Percentiles rank a stretch among this genome's conserved stretches.
phyloP scores from a whole-genome alignment of 2,797 vertebrate species.

The Anomalospiza imberbis region DNA sequence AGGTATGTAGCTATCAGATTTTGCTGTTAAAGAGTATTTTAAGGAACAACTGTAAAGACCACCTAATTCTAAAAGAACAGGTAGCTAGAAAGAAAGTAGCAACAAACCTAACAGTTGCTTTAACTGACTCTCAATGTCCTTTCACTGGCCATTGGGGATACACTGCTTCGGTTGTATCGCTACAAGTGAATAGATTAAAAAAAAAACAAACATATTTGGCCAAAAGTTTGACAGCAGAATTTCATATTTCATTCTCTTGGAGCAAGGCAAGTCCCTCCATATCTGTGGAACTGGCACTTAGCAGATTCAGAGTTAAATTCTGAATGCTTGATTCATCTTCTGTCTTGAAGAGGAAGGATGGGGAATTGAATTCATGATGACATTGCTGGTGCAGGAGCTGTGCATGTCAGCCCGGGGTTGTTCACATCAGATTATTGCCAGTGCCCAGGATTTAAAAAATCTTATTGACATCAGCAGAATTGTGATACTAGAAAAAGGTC shows the following conservation, averaged over 20 bases:
- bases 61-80: not conserved
- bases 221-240: not conserved
- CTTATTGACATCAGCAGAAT: not conserved
- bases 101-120: not conserved
- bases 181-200: not conserved
- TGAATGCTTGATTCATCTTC: not conserved
- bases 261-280: not conserved
- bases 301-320: not conserved
- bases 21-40: not conserved
- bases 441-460: not conserved
- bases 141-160: not conserved
- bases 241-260: not conserved
- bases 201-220: not conserved
- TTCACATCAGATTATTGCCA: not conserved
- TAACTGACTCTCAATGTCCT: not conserved
- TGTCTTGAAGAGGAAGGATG: not conserved
- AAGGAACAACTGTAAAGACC: not conserved
- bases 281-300: not conserved
- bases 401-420: not conserved
- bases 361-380: not conserved
- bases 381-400: not conserved
- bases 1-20: conserved; percentile 74
- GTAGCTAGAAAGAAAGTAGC: not conserved
- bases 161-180: not conserved
- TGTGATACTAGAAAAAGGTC: not conserved